Evolutionary conservation across 2,888 invertebrate species (phyloP).

Genomic region (Volucella bombylans): DNA sequence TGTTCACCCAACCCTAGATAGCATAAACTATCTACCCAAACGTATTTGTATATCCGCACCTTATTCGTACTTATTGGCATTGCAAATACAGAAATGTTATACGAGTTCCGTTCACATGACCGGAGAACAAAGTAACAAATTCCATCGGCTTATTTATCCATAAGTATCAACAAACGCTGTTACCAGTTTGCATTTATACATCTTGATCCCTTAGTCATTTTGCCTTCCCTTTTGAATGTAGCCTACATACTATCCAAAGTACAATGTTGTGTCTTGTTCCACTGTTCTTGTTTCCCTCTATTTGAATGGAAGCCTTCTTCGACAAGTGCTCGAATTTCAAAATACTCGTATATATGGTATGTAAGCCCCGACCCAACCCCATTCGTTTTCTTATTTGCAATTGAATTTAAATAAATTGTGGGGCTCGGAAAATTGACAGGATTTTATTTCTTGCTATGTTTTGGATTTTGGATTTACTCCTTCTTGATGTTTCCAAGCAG

Average conservation of each 20-base stretch:
- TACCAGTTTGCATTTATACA: slow-evolving; percentile 60
- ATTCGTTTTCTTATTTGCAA: slow-evolving; percentile 66
- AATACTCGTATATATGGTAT: too few relatives aligned
- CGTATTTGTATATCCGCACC: too few relatives aligned
- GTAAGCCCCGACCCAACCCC: slow-evolving; percentile 33
- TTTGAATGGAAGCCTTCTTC: not conserved
- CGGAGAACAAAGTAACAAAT: slow-evolving; percentile 36
- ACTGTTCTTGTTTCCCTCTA: not conserved
- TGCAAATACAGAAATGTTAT: slow-evolving; percentile 32
- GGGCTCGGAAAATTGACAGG: slow-evolving; percentile 71
- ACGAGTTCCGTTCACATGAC: slow-evolving; percentile 18
- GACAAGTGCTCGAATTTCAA: slow-evolving; percentile 18
- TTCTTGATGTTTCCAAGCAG: not conserved
- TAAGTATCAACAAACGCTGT: slow-evolving; percentile 51
- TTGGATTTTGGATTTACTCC: slow-evolving; percentile 16
- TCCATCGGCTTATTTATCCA: slow-evolving; percentile 51
- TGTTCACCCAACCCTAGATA: slow-evolving; percentile 2
- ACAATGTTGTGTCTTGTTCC: slow-evolving; percentile 1
- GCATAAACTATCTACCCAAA: slow-evolving; percentile 10
- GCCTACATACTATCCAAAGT: not conserved
- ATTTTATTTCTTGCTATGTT: slow-evolving; percentile 67
- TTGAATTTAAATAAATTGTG: slow-evolving; percentile 74
- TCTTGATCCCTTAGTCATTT: slow-evolving; percentile 56
- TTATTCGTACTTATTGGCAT: slow-evolving; percentile 18
- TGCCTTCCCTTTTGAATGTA: slow-evolving; percentile 7